phyloP scores from a whole-genome alignment of 1,140 invertebrate genomes.

The Danaus melanippus region DNA sequence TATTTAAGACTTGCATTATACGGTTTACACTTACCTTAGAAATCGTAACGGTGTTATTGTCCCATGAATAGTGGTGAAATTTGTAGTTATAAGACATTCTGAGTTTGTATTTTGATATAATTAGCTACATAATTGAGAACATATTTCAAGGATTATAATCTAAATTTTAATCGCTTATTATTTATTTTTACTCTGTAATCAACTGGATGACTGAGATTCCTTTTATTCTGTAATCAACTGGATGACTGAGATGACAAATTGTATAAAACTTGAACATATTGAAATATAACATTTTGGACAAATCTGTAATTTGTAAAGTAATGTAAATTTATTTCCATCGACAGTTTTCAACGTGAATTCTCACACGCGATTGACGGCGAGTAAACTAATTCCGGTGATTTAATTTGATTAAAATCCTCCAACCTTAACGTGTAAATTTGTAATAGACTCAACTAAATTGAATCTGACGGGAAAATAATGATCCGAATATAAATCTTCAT shows the following conservation, averaged over 20 bases:
- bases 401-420: slow-evolving; percentile 37
- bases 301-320: no score
- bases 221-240: no score
- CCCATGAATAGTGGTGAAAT: slow-evolving; percentile 45
- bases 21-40: slow-evolving; percentile 48
- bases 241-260: no score
- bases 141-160: no score
- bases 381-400: slow-evolving; percentile 32
- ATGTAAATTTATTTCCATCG: slow-evolving; percentile 12
- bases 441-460: slow-evolving; percentile 27
- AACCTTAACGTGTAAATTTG: slow-evolving; percentile 37
- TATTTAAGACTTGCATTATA: slow-evolving; percentile 60
- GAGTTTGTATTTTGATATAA: no score
- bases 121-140: no score
- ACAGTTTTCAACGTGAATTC: slow-evolving; percentile 21
- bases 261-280: no score
- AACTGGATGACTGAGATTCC: no score
- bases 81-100: slow-evolving; percentile 46
- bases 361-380: slow-evolving; percentile 26
- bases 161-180: no score
- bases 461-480: slow-evolving; percentile 28
- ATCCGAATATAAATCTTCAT: slow-evolving; percentile 25
- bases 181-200: no score
- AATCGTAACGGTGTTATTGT: slow-evolving; percentile 32
- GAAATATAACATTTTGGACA: no score